A percentile compares a stretch with the other conserved stretches of the same genome.
Evolutionary conservation across 2,888 invertebrate species (phyloP).

Genomic region (Cyclophora albipunctata): DNA sequence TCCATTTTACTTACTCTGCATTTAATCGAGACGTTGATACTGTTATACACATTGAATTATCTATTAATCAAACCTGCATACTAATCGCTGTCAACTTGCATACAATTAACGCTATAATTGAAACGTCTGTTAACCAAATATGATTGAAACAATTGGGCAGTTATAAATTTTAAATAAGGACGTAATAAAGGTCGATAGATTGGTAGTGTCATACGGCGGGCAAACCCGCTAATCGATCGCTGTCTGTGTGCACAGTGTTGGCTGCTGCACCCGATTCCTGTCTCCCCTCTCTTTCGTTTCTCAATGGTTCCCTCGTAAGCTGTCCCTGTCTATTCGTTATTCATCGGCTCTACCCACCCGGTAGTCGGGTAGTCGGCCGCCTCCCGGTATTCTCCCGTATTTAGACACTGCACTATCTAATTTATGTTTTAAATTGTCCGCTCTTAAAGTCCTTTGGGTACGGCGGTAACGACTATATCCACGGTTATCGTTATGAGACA

Average conservation of each 20-base stretch:
- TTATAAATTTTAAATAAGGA: conserved; percentile 51
- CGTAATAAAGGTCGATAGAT: conserved; percentile 62
- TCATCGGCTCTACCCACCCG: conserved; percentile 69
- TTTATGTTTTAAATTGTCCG: conserved; percentile 69
- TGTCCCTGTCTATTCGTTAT: conserved; percentile 64
- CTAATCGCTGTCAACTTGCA: too few species aligned
- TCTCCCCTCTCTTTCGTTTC: conserved; percentile 52
- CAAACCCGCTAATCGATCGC: conserved; percentile 67
- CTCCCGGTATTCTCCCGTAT: conserved; percentile 67
- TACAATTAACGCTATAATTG: conserved; percentile 5
- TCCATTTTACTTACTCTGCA: not conserved
- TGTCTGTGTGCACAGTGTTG: conserved; percentile 64
- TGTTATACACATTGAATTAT: too few species aligned
- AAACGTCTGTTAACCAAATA: conserved; percentile 32
- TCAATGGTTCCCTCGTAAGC: conserved; percentile 39
- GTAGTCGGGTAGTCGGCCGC: conserved; percentile 57
- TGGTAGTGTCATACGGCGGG: conserved; percentile 51
- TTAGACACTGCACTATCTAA: conserved; percentile 72
- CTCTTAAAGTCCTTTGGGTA: conserved; percentile 50
- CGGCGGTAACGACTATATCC: conserved; percentile 53
- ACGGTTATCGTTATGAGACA: conserved; percentile 55
- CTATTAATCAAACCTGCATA: too few species aligned
- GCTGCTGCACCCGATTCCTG: conserved; percentile 50
- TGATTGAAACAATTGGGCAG: conserved; percentile 43
- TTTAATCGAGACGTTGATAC: too few species aligned